phyloP scores from a whole-genome alignment of 2,797 vertebrate genomes.

The Sebastes taczanowskii region DNA sequence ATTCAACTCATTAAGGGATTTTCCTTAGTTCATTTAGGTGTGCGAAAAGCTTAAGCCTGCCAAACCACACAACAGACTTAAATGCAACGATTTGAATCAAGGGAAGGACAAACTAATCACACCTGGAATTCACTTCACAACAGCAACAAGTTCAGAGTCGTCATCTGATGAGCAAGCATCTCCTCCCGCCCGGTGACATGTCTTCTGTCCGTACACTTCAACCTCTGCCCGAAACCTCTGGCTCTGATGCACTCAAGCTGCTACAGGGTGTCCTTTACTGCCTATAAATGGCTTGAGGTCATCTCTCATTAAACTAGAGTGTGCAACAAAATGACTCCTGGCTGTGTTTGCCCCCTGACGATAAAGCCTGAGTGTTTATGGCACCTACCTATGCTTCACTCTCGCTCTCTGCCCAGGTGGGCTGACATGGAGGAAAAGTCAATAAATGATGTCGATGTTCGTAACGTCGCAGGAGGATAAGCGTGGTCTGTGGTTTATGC shows the following conservation, averaged over 20 bases:
- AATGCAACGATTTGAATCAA: not conserved
- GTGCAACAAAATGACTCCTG: conserved; percentile 66
- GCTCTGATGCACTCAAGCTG: conserved; percentile 60
- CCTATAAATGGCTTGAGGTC: conserved; percentile 77
- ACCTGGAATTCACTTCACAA: not conserved
- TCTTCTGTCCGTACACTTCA: conserved; percentile 43
- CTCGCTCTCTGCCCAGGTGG: conserved; percentile 53
- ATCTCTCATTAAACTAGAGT: conserved; percentile 74
- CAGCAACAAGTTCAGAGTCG: not conserved
- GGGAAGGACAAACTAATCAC: not conserved
- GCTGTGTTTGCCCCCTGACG: conserved; percentile 46
- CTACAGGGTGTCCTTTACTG: conserved; percentile 67
- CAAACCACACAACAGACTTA: not conserved
- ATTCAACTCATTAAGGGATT: not conserved
- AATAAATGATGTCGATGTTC: conserved; percentile 42
- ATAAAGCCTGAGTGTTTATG: conserved; percentile 72
- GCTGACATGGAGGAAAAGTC: conserved; percentile 22
- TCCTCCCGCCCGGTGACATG: not conserved
- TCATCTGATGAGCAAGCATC: not conserved
- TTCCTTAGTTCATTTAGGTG: not conserved
- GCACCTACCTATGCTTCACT: conserved; percentile 45
- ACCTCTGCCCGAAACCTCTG: conserved; percentile 47
- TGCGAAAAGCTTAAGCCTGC: not conserved
- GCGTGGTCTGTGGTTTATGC: not conserved
- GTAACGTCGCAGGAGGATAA: not conserved